Percentiles rank a stretch among this genome's conserved stretches.
phyloP scores from a whole-genome alignment of 2,888 invertebrate genomes.

The Loripinus fragilis region DNA sequence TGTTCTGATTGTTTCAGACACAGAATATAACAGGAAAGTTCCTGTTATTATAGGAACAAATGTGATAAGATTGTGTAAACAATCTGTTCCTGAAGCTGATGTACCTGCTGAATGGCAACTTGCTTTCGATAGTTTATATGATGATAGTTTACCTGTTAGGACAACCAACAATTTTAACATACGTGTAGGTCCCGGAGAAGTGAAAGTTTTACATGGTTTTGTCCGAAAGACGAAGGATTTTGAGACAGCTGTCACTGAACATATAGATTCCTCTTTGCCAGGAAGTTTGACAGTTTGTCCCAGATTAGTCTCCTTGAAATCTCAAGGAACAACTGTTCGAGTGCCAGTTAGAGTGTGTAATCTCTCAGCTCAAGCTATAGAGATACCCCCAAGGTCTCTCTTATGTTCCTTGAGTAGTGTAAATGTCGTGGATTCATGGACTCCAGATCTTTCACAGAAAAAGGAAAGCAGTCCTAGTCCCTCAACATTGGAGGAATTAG shows the following conservation, averaged over 20 bases:
- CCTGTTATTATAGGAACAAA: slow-evolving; percentile 27
- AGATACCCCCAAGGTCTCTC: slow-evolving; percentile 16
- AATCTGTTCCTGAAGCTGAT: neutral
- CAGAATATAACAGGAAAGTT: slow-evolving; percentile 2
- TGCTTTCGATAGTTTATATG: slow-evolving; percentile 7
- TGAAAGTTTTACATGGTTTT: slow-evolving; percentile 7
- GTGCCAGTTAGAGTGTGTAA: slow-evolving; percentile 33
- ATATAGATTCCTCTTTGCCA: slow-evolving; percentile 2
- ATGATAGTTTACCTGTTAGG: slow-evolving; percentile 9
- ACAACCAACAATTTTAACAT: slow-evolving; percentile 19
- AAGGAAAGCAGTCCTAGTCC: neutral
- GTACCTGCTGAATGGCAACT: slow-evolving; percentile 6
- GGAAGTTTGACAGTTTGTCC: slow-evolving; percentile 19
- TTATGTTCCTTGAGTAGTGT: slow-evolving; percentile 21
- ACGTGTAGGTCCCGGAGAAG: slow-evolving; percentile 4
- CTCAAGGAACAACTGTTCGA: slow-evolving; percentile 9
- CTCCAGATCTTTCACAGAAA: neutral
- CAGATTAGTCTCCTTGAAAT: slow-evolving; percentile 15
- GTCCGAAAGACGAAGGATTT: slow-evolving; percentile 7
- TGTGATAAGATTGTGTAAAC: slow-evolving; percentile 16
- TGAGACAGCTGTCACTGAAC: slow-evolving; percentile 12
- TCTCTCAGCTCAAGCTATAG: slow-evolving; percentile 7
- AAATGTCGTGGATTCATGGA: slow-evolving; percentile 19
- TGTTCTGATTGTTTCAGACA: slow-evolving; percentile 12
- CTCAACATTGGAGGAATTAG: slow-evolving; percentile 3